Base-by-base conservation (phyloP, 92 coral and sea anemone genomes). In the Actinostola sp. region DNA sequence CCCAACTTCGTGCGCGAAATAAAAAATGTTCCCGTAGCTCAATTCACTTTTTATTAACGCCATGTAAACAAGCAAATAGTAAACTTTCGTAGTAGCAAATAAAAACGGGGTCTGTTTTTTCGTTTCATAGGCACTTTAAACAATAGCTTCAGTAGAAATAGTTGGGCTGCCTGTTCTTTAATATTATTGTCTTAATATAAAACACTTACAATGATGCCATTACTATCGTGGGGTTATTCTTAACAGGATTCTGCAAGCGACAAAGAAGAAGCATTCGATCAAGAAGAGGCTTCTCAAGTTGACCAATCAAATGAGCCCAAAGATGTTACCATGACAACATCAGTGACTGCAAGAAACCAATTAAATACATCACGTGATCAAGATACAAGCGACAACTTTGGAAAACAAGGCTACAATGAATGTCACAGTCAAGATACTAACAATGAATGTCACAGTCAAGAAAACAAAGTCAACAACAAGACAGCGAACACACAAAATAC, bases 291-390 rank as follows among this genome's bases (percentile, higher is more conserved):
- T 30, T 11, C 63, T 6, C 16, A 9, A 30, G 14, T 6, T 3
- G 20, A 57, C 63, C 63, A 28, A 57, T 30, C 63, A 57, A 57
- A n/a, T 31, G 61, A 68, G 0, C 1, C 10, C 21, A 68, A 31
- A 33, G 62, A 68, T 68, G 74, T 51, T 52, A 28, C 74, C 34
- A 51, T 68, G 61, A 11, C 31, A 68, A 68, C 61, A 23, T 50
- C 62, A 68, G 62, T 13, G 26, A 50, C 2, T 12, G n/a, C n/a
- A n/a, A n/a, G n/a, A n/a, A 16, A 21, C 31, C 46, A 51, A 51
- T n/a, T 6, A 36, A 36, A 11, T 36, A 11, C 11, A 11, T 57
- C 39, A 29, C 4, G 13, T 13, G 63, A 7, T 1, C 14, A 19
- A 30, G 17, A 29, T 57, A 19, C 4, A 36, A 19, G 45, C 2